A percentile compares a stretch with the other conserved stretches of the same genome.
Evolutionary conservation across 2,113 vertebrate genomes (phyloP).

Genomic region (Mohoua ochrocephala): DNA sequence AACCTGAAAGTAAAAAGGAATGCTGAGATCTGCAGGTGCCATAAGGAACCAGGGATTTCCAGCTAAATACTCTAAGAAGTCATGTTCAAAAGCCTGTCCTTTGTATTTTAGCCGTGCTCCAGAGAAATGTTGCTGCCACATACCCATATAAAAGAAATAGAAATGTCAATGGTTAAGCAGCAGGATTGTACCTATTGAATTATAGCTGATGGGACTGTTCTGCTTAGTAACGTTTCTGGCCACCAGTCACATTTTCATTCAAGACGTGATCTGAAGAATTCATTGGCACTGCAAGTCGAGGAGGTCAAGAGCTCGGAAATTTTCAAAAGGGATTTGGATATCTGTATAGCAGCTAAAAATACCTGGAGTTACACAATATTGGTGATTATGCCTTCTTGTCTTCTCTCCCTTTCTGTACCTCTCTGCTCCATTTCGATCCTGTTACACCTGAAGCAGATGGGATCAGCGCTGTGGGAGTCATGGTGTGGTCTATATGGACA

Average conservation of each 20-base stretch:
- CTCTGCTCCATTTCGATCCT: background rate
- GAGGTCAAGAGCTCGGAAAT: constrained; percentile 2
- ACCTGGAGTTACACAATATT: background rate
- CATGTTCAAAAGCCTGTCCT: background rate
- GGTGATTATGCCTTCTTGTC: background rate
- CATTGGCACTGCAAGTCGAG: background rate
- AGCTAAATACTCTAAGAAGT: background rate
- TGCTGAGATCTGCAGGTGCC: background rate
- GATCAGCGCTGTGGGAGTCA: background rate
- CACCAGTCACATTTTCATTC: background rate
- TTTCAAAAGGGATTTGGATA: background rate
- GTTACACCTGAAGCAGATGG: background rate
- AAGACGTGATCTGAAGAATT: background rate
- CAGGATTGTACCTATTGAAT: background rate
- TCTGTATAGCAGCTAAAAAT: background rate
- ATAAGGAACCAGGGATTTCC: background rate
- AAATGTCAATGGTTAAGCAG: background rate
- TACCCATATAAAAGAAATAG: background rate
- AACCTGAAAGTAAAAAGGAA: background rate
- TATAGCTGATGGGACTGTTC: background rate
- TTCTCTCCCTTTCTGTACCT: background rate
- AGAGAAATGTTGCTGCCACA: background rate
- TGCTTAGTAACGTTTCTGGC: background rate
- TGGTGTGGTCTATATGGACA: background rate
- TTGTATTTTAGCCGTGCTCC: constrained; percentile 14